Evolutionary conservation across 2,113 vertebrate genomes (phyloP), one percentile per base, ranked within the genome.

Genomic region (Pollachius pollachius): DNA sequence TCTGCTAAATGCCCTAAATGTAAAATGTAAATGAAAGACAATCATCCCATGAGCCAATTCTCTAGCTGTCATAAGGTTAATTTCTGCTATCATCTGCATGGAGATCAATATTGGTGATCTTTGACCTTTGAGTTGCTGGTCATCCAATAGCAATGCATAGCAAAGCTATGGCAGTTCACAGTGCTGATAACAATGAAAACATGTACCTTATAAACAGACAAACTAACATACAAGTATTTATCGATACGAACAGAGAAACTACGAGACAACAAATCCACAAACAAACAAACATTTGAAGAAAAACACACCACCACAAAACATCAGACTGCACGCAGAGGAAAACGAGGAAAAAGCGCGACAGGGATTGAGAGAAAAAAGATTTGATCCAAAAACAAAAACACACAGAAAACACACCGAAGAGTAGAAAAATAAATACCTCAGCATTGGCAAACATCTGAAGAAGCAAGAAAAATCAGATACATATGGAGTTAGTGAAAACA

Each of bases 391-490:
- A 77, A 48, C 41, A 48, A 54, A 62, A 81, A 83, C 54, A 80
- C 48, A 82, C 69, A 82, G 79, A 72, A 83, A 80, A 79, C 74
- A 67, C 69, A 79, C 54, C 72, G 82, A 67, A 75, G 60, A 80
- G 84, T 85, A 75, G 69, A 74, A 73, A 76, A 84, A 88, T 87
- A 93, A 94, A 92, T 94, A 94, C 93, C 93, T 94, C 93, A 85
- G 90, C 91, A 93, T 94, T 94, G 89, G 93, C 91, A 94, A 73
- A 93, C 90, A 93, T 94, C 93, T 94, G 92, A 91, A 92, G 92
- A 91, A 91, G 90, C 90, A 89, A 88, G 85, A 89, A 78, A 90
- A 87, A 92, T 86, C 68, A 83, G 86, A 91, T 81, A 82, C 90
- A 87, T 66, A 79, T 60, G 87, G 88, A 86, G 89, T 94, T 93